Percentiles rank a stretch among this genome's conserved stretches.
Conservation (phyloP, 2,113 vertebrate genomes). For the Gobio gobio region DNA sequence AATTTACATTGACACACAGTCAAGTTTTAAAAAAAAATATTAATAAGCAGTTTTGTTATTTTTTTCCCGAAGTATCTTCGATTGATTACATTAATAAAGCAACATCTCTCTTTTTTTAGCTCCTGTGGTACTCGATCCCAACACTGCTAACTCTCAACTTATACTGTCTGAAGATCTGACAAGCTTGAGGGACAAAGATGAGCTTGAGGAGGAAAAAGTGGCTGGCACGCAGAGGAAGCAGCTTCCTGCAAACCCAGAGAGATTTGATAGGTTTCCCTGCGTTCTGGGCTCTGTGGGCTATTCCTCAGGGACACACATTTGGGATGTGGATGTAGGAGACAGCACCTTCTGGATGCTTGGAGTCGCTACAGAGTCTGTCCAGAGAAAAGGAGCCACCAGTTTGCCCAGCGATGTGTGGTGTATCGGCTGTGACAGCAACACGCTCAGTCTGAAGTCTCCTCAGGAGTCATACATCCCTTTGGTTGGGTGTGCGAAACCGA, state of each 20-base stretch:
- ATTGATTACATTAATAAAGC: too few relatives aligned
- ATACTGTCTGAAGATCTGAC: conserved; percentile 43
- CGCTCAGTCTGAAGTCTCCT: neutral
- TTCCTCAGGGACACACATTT: conserved; percentile 41
- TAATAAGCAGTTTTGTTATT: too few relatives aligned
- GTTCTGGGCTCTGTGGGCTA: conserved; percentile 47
- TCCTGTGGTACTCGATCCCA: conserved; percentile 33
- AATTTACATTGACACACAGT: too few relatives aligned
- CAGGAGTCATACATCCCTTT: neutral
- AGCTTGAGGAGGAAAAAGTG: neutral
- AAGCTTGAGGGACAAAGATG: conserved; percentile 39
- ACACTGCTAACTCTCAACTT: conserved; percentile 46
- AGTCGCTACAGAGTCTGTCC: conserved; percentile 20
- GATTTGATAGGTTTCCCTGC: conserved; percentile 32
- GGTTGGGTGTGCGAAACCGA: neutral
- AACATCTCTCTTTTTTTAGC: neutral
- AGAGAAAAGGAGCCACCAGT: conserved; percentile 15
- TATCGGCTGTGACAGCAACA: neutral
- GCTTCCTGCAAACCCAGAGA: conserved; percentile 23
- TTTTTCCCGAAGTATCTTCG: too few relatives aligned
- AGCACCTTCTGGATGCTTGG: conserved; percentile 47
- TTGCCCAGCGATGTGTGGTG: conserved; percentile 18
- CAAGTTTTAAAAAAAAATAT: too few relatives aligned
- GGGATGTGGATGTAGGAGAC: conserved; percentile 47
- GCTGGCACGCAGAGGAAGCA: neutral